Conservation (phyloP, 2,797 vertebrate genomes). For the Enteromius anoplus region DNA sequence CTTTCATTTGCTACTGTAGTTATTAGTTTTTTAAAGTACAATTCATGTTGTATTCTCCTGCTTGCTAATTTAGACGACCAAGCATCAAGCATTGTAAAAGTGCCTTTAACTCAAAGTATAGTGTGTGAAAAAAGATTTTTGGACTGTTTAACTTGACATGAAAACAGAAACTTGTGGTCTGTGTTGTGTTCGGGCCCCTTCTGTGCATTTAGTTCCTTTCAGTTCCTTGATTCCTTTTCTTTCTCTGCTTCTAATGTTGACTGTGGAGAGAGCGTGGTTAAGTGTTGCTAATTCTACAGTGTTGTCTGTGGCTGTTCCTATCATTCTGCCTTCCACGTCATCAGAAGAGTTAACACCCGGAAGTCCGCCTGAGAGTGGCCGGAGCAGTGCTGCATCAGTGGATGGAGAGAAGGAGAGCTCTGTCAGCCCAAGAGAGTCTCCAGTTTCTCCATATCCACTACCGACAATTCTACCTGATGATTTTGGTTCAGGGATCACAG, state of each 20-base stretch:
- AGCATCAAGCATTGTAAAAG: conserved; percentile 54
- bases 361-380: conserved; percentile 52
- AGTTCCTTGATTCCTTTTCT: conserved; percentile 55
- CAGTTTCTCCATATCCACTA: conserved; percentile 51
- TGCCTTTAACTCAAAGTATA: conserved; percentile 50
- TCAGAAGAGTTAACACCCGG: conserved; percentile 58
- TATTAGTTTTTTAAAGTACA: conserved; percentile 23
- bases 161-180: conserved; percentile 37
- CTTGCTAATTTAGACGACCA: conserved; percentile 43
- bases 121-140: conserved; percentile 38
- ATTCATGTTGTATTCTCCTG: conserved; percentile 17
- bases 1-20: conserved; percentile 5
- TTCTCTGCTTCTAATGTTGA: conserved; percentile 49
- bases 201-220: conserved; percentile 53
- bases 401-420: conserved; percentile 47
- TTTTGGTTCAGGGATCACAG: conserved; percentile 40
- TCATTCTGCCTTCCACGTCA: conserved; percentile 60
- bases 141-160: conserved; percentile 29
- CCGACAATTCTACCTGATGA: conserved; percentile 1
- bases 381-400: conserved; percentile 49
- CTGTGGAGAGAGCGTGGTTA: conserved; percentile 53
- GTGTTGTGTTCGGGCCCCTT: conserved; percentile 47
- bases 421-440: conserved; percentile 53
- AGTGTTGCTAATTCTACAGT: conserved; percentile 66
- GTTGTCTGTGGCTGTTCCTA: conserved; percentile 65